Evolutionary conservation across 2,888 invertebrate genomes (phyloP).

Genomic region (Cheilosia pagana): DNA sequence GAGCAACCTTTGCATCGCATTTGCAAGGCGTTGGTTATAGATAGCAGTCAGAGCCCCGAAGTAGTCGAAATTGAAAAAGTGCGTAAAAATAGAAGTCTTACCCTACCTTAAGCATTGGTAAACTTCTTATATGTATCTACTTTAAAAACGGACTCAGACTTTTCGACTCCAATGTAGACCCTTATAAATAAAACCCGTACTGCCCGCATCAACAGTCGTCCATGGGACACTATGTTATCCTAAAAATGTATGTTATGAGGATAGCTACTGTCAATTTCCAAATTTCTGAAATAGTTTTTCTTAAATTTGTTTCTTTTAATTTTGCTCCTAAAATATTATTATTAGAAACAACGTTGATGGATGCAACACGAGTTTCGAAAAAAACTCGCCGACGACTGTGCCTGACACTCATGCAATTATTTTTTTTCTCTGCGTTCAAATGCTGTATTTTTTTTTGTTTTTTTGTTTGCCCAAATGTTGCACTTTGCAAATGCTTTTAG

Average conservation of each 20-base stretch:
- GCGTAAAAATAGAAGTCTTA: too few species aligned
- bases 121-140: too few species aligned
- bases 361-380: slow-evolving; percentile 56
- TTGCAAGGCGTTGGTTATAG: too few species aligned
- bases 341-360: slow-evolving; percentile 66
- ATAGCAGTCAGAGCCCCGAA: too few species aligned
- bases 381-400: slow-evolving; percentile 55
- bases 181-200: neutral
- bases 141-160: too few species aligned
- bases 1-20: too few species aligned
- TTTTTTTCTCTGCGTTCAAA: slow-evolving; percentile 7
- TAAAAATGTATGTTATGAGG: slow-evolving; percentile 10
- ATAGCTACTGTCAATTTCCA: slow-evolving; percentile 40
- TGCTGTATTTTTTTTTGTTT: neutral
- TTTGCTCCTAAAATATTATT: slow-evolving; percentile 49
- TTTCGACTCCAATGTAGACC: too few species aligned
- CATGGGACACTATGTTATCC: slow-evolving; percentile 34
- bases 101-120: too few species aligned
- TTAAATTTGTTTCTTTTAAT: neutral
- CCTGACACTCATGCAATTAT: slow-evolving; percentile 61
- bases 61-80: too few species aligned
- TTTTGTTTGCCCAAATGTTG: slow-evolving; percentile 34
- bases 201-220: slow-evolving; percentile 7
- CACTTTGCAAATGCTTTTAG: slow-evolving; percentile 72
- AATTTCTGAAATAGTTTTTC: slow-evolving; percentile 55